Conservation (phyloP, 1,140 invertebrate species). For the Grapholita molesta region DNA sequence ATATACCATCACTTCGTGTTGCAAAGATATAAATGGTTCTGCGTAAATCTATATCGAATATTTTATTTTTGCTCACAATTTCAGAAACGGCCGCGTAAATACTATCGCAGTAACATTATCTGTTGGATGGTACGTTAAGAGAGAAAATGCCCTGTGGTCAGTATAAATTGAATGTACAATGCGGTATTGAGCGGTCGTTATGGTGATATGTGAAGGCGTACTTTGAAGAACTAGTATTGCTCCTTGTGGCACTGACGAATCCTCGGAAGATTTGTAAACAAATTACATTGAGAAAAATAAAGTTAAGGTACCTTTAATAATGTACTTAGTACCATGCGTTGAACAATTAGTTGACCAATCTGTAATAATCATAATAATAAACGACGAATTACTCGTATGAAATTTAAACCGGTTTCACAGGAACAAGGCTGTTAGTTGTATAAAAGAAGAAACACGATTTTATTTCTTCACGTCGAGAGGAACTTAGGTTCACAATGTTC, state of each 20-base stretch:
- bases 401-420: too few relatives aligned
- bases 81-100: constrained; percentile 50
- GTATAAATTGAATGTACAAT: constrained; percentile 67
- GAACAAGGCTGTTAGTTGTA: too few relatives aligned
- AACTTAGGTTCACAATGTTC: too few relatives aligned
- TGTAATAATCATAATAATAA: too few relatives aligned
- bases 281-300: too few relatives aligned
- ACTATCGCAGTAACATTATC: constrained; percentile 20
- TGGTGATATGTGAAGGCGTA: constrained; percentile 53
- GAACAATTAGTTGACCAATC: too few relatives aligned
- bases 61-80: constrained; percentile 45
- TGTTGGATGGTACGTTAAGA: constrained; percentile 29
- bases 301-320: too few relatives aligned
- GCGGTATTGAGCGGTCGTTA: constrained; percentile 62
- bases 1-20: not conserved
- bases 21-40: not conserved
- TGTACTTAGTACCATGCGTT: too few relatives aligned
- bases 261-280: not conserved
- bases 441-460: too few relatives aligned
- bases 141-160: constrained; percentile 64
- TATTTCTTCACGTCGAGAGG: too few relatives aligned
- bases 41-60: constrained; percentile 20
- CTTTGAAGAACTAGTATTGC: constrained; percentile 31
- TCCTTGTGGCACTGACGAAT: constrained; percentile 23
- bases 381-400: too few relatives aligned